Evolutionary conservation across 1,140 invertebrate species (phyloP), one percentile per base, ranked within the genome.

Genomic region (Euura saliciscinereae): DNA sequence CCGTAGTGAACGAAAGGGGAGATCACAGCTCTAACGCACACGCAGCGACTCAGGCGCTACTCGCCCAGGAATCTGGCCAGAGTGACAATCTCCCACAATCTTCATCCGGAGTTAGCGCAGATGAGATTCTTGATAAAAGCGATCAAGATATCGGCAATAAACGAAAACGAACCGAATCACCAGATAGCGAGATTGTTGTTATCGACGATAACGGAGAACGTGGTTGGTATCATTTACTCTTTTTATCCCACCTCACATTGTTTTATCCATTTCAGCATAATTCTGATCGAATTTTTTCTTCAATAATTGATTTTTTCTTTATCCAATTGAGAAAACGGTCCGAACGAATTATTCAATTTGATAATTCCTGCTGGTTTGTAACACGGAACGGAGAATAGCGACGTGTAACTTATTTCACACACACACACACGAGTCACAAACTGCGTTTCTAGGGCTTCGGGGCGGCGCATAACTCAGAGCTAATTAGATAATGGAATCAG

Each of bases 401-500:
- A n/a, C n/a, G n/a, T n/a, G n/a, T 28, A 28, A 28, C 28, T 28
- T 28, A 28, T 28, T 28, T 28, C 28, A 28, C 28, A 1, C 28
- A 28, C 28, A 28, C 28, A 28, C 28, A 28, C 28, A 28, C 28
- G 1, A 28, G 28, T 59, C 13, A 3, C 6, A 11, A 3, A 67
- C 28, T 44, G 43, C 2, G 28, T 44, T 74, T 77, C 2, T 83
- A 83, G 74, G 83, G 82, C 70, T 84, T 84, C 82, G 71, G 6
- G 71, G 5, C 6, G 43, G 8, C 44, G 68, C 13, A 59, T 59
- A 73, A 74, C 13, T 74, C 67, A 44, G n/a, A 69, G 13, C 68
- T 77, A 80, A 82, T 83, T 46, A 64, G 78, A 82, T 82, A 80
- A 79, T 74, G 45, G 74, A 75, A 76, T 77, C 74, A 79, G 74